Conservation (phyloP, 2,888 invertebrate species). For the Carterocephalus palaemon region DNA sequence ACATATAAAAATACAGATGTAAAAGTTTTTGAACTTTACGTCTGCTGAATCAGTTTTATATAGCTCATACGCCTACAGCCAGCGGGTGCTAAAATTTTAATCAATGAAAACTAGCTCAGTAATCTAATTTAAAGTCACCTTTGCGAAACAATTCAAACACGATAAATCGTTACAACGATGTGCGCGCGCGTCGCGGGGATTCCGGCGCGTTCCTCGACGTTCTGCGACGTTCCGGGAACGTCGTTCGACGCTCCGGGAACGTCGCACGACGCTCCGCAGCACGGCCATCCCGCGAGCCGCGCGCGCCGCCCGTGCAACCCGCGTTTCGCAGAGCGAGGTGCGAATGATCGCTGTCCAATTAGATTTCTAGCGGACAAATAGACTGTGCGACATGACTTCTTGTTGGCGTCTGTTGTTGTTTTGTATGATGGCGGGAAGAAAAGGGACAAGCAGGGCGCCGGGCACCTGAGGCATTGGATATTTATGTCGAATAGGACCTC, state of each 20-base stretch:
- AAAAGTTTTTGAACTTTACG: too few species aligned
- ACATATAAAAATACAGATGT: too few species aligned
- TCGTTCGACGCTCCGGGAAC: conserved; percentile 15
- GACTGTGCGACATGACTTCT: conserved; percentile 10
- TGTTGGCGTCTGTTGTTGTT: too few species aligned
- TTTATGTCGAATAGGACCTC: too few species aligned
- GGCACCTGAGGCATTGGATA: too few species aligned
- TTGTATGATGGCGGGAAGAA: conserved; percentile 21
- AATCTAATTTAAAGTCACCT: conserved; percentile 46
- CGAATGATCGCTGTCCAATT: conserved; percentile 55
- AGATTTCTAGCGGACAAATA: conserved; percentile 38
- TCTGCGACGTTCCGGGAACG: conserved; percentile 10
- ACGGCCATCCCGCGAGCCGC: conserved; percentile 30
- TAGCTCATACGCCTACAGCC: too few species aligned
- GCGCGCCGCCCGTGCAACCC: conserved; percentile 23
- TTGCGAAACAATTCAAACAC: conserved; percentile 57
- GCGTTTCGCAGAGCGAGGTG: conserved; percentile 43
- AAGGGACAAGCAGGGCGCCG: conserved; percentile 14
- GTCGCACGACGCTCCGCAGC: conserved; percentile 17
- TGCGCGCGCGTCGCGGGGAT: conserved; percentile 7
- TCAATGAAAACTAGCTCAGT: conserved; percentile 27
- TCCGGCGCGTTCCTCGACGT: conserved; percentile 16
- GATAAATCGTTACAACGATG: conserved; percentile 45
- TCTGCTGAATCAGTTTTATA: too few species aligned
- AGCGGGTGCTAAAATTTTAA: conserved; percentile 14